These are phyloP conservation scores for Nyctereutes procyonoides DNA, from an alignment of 2,113 vertebrate genomes.

Conservation along the genomic window DNA sequence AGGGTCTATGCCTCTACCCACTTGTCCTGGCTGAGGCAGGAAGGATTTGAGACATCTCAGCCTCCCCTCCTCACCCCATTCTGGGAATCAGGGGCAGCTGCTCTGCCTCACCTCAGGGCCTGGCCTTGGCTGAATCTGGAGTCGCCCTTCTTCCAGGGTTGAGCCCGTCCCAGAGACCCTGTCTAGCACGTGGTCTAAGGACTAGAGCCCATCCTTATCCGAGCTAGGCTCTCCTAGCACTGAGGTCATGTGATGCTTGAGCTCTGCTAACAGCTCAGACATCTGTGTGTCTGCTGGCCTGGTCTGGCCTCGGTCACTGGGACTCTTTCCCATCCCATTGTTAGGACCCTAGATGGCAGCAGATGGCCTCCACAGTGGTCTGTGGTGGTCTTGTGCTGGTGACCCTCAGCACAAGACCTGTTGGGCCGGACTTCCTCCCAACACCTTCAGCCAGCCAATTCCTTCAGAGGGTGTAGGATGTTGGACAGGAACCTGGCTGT, in stretches of 20 bases:
- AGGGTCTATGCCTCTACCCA: neutral
- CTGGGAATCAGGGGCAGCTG: neutral
- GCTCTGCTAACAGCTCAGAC: no score
- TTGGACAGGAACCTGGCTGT: neutral
- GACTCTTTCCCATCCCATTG: neutral
- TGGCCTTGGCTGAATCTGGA: neutral
- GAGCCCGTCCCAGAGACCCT: neutral
- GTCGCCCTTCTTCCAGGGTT: neutral
- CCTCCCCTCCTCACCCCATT: neutral
- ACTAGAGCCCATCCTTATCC: neutral
- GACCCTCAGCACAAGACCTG: neutral
- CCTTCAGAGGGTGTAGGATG: neutral
- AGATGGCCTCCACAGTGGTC: neutral
- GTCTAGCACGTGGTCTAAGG: neutral
- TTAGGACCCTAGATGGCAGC: neutral
- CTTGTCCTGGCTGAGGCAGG: neutral
- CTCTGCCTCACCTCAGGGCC: no score
- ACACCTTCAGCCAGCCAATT: neutral
- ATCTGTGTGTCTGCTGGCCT: neutral
- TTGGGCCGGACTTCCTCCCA: neutral
- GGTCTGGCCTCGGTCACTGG: neutral
- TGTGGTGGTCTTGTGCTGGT: accelerated
- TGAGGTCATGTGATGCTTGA: neutral
- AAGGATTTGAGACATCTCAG: neutral
- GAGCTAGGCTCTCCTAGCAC: no score